Percentiles rank a stretch among this genome's conserved stretches.
phyloP scores from a whole-genome alignment of 2,888 invertebrate species.

The Lepidocyrtoides sp. region DNA sequence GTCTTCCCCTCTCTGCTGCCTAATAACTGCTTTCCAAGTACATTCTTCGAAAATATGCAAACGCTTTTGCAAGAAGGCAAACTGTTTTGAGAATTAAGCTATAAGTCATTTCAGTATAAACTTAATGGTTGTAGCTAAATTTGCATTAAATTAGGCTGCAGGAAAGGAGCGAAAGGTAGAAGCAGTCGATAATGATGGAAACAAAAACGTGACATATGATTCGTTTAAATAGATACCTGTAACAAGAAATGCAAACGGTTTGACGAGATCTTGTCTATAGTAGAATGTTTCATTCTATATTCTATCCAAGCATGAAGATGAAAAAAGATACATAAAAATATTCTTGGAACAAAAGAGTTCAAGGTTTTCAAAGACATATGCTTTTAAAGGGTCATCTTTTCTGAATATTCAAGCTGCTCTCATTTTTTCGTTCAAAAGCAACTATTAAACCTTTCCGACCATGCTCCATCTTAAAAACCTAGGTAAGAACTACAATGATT shows the following conservation, averaged over 20 bases:
- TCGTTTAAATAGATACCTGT: background rate
- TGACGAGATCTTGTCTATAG: constrained; percentile 79
- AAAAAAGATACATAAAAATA: constrained; percentile 7
- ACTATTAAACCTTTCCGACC: too few relatives aligned
- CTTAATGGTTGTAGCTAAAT: too few relatives aligned
- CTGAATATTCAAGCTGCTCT: background rate
- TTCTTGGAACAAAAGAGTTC: constrained; percentile 5
- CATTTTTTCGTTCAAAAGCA: background rate
- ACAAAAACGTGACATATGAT: too few relatives aligned
- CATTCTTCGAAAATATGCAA: constrained; percentile 22
- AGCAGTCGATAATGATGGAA: too few relatives aligned
- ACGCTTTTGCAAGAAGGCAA: constrained; percentile 22
- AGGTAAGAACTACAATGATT: background rate
- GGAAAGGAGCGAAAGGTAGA: too few relatives aligned
- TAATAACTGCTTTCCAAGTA: constrained; percentile 47
- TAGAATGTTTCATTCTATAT: too few relatives aligned
- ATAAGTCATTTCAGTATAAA: background rate
- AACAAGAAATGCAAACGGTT: background rate
- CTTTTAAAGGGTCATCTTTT: background rate
- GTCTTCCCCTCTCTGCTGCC: background rate
- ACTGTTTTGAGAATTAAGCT: constrained; percentile 38
- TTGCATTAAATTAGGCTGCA: too few relatives aligned
- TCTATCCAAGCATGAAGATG: constrained; percentile 81
- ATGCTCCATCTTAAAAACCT: background rate
- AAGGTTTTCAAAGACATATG: background rate